Evolutionary conservation across 2,888 invertebrate species (phyloP), one percentile per base, ranked within the genome.

Genomic region (Polydrusus cervinus): DNA sequence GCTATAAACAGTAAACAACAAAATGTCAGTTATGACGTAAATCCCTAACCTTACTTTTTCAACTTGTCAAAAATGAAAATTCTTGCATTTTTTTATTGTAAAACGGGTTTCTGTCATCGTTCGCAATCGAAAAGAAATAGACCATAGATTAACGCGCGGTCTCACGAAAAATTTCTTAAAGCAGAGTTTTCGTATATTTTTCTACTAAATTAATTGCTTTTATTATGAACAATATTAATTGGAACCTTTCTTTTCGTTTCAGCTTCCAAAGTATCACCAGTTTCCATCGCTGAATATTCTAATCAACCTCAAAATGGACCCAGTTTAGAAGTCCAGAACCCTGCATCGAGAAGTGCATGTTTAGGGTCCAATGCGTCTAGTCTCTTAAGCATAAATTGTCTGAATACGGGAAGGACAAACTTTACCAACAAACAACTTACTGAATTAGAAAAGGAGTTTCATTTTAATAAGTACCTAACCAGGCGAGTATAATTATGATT

Each of bases 361-460:
- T 80, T 87, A 57, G 87, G 85, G 53, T 83, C 86, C 3, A 89
- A 88, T 16, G 88, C 89, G 79, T 87, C 88, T 73, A 84, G 81
- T 71, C 78, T 85, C 40, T 74, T 86, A 25, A 86, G 84, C 64
- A 85, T 89, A 57, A 89, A 88, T 78, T 89, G 88, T 76, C 84
- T 90, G 79, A 95, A 95, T 89, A 95, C 96, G 13, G 98, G 98
- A 43, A 91, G 99, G 69, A 99, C 99, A 47, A 99, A 99, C 89
- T 99, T 99, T 90, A 98, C 98, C 80, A 99, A 99, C 88, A 99
- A 99, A 88, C 99, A 99, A 87, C 92, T 99, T 79, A 99, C 99
- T 1, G 99, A 99, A 88, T 90, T 99, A 80, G 99, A 99, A 87
- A 99, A 99, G 86, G 99, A 99, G 88, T 99, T 99, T 89, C 99